A percentile compares a stretch with the other conserved stretches of the same genome.
Conservation (phyloP, 1,140 invertebrate species). For the Cephus cinctus region DNA sequence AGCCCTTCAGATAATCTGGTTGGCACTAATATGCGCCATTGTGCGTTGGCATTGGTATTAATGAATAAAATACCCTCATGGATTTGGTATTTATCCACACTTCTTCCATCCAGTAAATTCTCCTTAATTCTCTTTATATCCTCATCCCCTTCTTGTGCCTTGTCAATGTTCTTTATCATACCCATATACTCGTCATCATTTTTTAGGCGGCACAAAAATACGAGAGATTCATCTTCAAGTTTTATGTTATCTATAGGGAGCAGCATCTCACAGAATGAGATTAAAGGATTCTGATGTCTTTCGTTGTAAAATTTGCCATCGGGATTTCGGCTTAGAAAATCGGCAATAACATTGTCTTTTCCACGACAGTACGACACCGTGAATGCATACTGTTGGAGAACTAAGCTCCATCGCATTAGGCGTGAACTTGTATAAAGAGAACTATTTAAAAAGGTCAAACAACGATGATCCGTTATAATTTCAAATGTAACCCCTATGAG, state of each 20-base stretch:
- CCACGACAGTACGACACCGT: conserved; percentile 31
- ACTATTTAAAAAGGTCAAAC: conserved; percentile 42
- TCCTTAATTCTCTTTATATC: neutral
- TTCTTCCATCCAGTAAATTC: neutral
- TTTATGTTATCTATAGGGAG: neutral
- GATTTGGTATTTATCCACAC: no score
- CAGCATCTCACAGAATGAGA: no score
- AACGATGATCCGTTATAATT: conserved; percentile 53
- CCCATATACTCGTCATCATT: neutral
- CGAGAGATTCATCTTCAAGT: neutral
- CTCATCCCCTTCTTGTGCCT: neutral
- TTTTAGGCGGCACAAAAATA: neutral
- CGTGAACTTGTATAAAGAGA: conserved; percentile 40
- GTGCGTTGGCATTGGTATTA: neutral
- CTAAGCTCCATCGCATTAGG: conserved; percentile 45
- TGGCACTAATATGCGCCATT: neutral
- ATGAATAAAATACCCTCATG: neutral
- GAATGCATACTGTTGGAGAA: conserved; percentile 46
- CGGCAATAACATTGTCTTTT: conserved; percentile 14
- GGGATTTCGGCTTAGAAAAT: neutral
- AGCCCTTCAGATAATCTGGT: neutral
- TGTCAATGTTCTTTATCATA: neutral
- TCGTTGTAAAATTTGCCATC: neutral
- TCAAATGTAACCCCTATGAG: conserved; percentile 16
- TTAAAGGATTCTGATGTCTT: no score